These are phyloP conservation scores for Caenorhabditis imperialis DNA, from an alignment of 2,888 invertebrate genomes.

Conservation along the genomic window DNA sequence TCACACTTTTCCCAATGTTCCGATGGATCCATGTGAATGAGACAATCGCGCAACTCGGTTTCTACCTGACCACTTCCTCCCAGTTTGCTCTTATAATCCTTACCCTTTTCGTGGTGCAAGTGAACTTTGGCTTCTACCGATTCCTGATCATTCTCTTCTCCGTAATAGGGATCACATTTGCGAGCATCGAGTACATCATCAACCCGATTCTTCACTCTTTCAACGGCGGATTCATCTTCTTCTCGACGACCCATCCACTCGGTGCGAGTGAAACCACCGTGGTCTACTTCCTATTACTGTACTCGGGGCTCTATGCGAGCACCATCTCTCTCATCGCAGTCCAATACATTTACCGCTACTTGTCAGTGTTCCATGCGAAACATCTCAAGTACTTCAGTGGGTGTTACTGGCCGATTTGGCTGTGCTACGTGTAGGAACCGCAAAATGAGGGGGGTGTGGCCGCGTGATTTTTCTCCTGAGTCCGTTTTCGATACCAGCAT, in stretches of 20 bases:
- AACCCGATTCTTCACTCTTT: constrained; percentile 4
- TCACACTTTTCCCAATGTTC: too few species aligned
- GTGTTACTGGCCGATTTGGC: background rate
- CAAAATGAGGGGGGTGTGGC: too few species aligned
- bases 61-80: too few species aligned
- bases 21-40: too few species aligned
- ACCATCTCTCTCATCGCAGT: background rate
- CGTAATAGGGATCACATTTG: constrained; percentile 2
- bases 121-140: background rate
- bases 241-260: background rate
- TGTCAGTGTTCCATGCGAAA: background rate
- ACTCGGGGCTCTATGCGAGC: constrained; percentile 1
- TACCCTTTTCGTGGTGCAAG: constrained; percentile 1
- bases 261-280: background rate
- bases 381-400: background rate
- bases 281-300: background rate
- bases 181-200: background rate
- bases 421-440: too few species aligned
- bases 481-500: too few species aligned
- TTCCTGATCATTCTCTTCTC: constrained; percentile 5
- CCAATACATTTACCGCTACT: constrained; percentile 2
- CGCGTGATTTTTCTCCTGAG: too few species aligned
- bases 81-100: background rate
- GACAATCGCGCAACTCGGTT: too few species aligned
- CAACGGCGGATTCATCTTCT: constrained; percentile 1